These are phyloP conservation scores for Sisyra terminalis DNA, from an alignment of 2,888 invertebrate genomes.

Conservation along the genomic window DNA sequence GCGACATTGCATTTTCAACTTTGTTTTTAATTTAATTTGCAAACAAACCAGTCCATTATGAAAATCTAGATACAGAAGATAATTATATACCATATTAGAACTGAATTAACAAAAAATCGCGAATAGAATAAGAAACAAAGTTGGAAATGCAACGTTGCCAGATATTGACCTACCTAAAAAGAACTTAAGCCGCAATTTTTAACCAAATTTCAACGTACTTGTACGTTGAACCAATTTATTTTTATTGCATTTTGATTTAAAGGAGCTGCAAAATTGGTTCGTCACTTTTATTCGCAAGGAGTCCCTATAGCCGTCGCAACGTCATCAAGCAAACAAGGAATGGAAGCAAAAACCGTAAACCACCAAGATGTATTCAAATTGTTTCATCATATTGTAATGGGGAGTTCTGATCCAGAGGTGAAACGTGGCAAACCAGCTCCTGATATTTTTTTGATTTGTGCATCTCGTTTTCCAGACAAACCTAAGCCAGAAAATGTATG, in stretches of 20 bases:
- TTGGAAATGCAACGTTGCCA: too few relatives aligned
- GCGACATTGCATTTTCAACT: too few relatives aligned
- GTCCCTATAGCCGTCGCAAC: constrained; percentile 81
- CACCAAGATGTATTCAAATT: constrained; percentile 46
- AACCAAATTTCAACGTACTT: too few relatives aligned
- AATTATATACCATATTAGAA: too few relatives aligned
- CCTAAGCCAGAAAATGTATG: constrained; percentile 42
- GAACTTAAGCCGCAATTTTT: too few relatives aligned
- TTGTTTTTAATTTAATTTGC: too few relatives aligned
- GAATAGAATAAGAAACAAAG: too few relatives aligned
- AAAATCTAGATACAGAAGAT: too few relatives aligned
- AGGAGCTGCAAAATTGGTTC: constrained; percentile 66
- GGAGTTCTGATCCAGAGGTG: constrained; percentile 70
- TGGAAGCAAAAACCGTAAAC: constrained; percentile 46
- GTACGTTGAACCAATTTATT: too few relatives aligned
- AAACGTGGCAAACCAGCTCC: constrained; percentile 78
- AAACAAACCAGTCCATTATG: too few relatives aligned
- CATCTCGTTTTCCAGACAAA: constrained; percentile 50
- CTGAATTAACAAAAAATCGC: too few relatives aligned
- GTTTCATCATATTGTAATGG: constrained; percentile 65
- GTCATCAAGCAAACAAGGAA: constrained; percentile 59
- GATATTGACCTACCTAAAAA: too few relatives aligned
- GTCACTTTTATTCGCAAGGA: constrained; percentile 52
- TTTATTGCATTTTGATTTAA: constrained; percentile 17
- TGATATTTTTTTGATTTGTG: constrained; percentile 69